These are phyloP conservation scores for Philantomba maxwellii DNA, from an alignment of 2,113 vertebrate genomes.

Conservation along the genomic window DNA sequence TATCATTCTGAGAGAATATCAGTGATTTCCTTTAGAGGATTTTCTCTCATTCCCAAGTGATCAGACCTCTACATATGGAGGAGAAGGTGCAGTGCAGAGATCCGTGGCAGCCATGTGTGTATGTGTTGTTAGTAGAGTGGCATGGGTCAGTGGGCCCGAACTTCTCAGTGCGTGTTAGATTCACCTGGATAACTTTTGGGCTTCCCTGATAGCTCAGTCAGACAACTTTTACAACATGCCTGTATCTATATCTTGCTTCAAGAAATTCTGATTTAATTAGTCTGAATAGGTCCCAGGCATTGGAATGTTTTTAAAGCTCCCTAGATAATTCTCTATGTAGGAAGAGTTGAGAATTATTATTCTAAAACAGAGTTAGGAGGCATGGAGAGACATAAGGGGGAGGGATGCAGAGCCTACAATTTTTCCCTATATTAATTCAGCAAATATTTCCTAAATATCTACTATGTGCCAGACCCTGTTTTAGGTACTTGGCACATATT, in stretches of 20 bases:
- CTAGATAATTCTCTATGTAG: not conserved
- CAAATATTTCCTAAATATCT: not conserved
- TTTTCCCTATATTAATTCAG: not conserved
- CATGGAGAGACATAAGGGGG: not conserved
- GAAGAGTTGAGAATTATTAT: not conserved
- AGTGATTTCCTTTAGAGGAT: not conserved
- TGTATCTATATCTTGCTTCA: not conserved
- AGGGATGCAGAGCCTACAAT: not conserved
- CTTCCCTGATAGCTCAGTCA: not conserved
- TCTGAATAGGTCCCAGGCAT: not conserved
- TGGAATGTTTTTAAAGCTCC: not conserved
- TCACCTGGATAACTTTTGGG: not conserved
- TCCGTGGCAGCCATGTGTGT: not conserved
- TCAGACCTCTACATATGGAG: not conserved
- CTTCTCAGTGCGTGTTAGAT: not conserved
- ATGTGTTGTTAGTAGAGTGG: accelerated
- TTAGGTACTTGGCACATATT: not conserved
- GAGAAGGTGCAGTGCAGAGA: not conserved
- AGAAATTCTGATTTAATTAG: not conserved
- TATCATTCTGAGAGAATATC: not conserved
- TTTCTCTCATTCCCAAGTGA: not conserved
- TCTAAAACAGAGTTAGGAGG: not conserved
- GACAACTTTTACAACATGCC: not conserved
- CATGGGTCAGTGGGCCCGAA: not conserved
- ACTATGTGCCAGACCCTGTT: not conserved